Evolutionary conservation across 2,113 vertebrate genomes (phyloP).

Genomic region (Strix aluco): DNA sequence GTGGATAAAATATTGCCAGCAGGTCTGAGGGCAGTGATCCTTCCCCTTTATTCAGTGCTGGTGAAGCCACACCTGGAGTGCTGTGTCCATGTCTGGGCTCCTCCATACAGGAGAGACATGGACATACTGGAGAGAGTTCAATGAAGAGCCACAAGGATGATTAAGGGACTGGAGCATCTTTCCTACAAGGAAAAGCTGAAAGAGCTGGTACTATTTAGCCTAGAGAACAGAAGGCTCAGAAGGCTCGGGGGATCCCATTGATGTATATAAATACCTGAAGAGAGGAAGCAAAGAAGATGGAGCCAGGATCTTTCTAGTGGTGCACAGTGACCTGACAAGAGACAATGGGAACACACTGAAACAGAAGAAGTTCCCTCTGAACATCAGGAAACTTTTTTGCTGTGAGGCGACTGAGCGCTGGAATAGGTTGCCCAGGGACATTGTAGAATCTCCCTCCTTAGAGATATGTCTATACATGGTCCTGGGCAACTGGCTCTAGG

Average conservation of each 20-base stretch:
- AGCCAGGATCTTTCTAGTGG: not conserved
- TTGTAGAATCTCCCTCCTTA: not conserved
- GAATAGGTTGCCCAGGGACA: not conserved
- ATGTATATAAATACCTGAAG: not conserved
- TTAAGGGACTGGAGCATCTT: not conserved
- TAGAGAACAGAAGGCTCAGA: not conserved
- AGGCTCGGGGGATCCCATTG: not conserved
- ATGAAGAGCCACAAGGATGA: not conserved
- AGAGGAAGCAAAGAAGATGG: rapidly evolving
- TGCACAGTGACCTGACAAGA: not conserved
- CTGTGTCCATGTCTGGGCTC: rapidly evolving
- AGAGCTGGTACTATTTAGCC: not conserved
- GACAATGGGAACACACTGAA: rapidly evolving
- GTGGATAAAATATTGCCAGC: not conserved
- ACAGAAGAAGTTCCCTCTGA: rapidly evolving
- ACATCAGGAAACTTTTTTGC: not conserved
- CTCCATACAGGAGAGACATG: not conserved
- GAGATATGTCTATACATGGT: not conserved
- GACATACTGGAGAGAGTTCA: not conserved
- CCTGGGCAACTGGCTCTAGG: not conserved
- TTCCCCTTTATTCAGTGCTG: not conserved
- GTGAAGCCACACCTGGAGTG: rapidly evolving
- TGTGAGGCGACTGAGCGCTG: not conserved
- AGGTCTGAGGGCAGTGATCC: not conserved
- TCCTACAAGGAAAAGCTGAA: not conserved